phyloP scores from a whole-genome alignment of 2,113 vertebrate species.

The Nesospiza acunhae region DNA sequence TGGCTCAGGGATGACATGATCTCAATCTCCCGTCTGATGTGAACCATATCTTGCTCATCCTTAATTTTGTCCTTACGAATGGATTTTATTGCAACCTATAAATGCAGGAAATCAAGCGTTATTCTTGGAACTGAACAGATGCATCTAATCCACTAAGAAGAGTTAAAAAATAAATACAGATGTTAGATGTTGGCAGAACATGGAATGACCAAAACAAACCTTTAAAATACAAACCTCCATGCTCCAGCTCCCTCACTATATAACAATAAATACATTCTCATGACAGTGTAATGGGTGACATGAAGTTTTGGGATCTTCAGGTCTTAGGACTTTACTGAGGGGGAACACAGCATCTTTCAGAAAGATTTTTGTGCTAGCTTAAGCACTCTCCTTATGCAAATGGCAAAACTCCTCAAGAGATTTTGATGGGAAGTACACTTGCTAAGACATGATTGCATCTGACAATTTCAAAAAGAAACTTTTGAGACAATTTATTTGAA shows the following conservation, averaged over 20 bases:
- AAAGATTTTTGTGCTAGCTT: background rate
- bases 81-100: constrained; percentile 98
- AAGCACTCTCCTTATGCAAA: background rate
- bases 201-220: constrained; percentile 65
- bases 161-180: constrained; percentile 79
- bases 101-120: constrained; percentile 81
- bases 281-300: background rate
- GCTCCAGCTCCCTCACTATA: constrained; percentile 19
- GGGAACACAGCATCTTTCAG: background rate
- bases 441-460: background rate
- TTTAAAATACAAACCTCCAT: constrained; percentile 48
- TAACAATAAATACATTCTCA: constrained; percentile 35
- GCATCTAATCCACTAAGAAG: constrained; percentile 68
- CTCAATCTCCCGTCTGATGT: constrained; percentile 98
- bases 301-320: constrained; percentile 10
- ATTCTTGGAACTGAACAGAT: constrained; percentile 76
- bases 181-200: constrained; percentile 72
- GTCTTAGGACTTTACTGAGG: background rate
- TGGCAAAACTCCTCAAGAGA: background rate
- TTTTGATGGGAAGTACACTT: background rate
- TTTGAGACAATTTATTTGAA: background rate
- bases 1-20: constrained; percentile 98
- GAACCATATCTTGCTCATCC: constrained; percentile 98
- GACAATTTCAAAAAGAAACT: background rate
- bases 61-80: constrained; percentile 99